These are phyloP conservation scores for Danionella cerebrum DNA, from an alignment of 2,113 vertebrate genomes.

Conservation along the genomic window DNA sequence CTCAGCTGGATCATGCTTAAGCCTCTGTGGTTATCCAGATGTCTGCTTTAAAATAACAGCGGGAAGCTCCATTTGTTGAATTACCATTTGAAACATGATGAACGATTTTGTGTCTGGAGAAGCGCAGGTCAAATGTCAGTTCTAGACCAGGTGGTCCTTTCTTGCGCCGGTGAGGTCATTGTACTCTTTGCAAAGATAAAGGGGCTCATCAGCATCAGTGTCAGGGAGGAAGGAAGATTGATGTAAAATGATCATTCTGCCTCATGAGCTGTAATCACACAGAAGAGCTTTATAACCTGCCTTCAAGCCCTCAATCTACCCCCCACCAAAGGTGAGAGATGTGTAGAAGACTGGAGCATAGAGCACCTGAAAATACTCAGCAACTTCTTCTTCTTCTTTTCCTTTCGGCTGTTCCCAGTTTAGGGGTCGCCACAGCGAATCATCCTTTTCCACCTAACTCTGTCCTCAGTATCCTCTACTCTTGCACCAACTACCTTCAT, in stretches of 20 bases:
- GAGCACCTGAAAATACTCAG: not conserved
- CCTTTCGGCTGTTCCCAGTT: too few species aligned
- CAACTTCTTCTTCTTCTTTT: not conserved
- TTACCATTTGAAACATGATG: not conserved
- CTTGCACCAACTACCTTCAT: too few species aligned
- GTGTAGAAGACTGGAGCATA: too few species aligned
- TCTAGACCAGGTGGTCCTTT: slow-evolving; percentile 10
- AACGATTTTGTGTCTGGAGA: not conserved
- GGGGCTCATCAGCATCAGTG: slow-evolving; percentile 24
- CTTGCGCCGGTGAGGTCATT: not conserved
- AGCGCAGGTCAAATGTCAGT: not conserved
- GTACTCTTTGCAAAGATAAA: not conserved
- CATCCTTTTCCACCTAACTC: too few species aligned
- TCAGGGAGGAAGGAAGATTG: slow-evolving; percentile 11
- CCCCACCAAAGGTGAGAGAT: slow-evolving; percentile 8
- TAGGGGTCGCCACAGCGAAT: too few species aligned
- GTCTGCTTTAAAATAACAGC: not conserved
- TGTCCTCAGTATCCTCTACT: too few species aligned
- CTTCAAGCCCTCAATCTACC: slow-evolving; percentile 27
- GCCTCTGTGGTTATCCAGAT: slow-evolving; percentile 1
- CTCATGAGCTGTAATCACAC: slow-evolving; percentile 13
- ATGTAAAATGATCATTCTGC: slow-evolving; percentile 26
- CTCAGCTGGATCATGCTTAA: slow-evolving; percentile 23
- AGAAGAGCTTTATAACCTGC: slow-evolving; percentile 19
- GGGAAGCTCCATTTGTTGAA: not conserved